Base-by-base conservation (phyloP, 2,888 invertebrate species). In the Hoplodrina blanda region DNA sequence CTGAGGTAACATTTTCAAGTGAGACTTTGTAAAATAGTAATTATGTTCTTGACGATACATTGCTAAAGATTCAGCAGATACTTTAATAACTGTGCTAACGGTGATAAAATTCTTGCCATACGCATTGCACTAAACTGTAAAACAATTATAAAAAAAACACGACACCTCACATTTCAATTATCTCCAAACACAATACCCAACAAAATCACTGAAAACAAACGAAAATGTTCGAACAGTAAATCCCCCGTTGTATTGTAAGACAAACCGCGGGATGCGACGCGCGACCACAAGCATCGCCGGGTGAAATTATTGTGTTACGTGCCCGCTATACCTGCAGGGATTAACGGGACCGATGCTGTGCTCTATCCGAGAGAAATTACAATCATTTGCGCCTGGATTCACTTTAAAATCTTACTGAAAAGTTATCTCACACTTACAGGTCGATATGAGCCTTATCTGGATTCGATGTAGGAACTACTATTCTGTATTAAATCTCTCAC, bases 201-300 rank as follows among this genome's bases (percentile, higher is more conserved):
- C 55, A 67, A 66, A 62, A 73, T 49, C 50, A 59, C 56, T 59
- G 41, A 59, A 66, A 50, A 60, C 30, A 64, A 80, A 80, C 64
- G 55, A 74, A 76, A 64, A 65, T 60, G 15, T 30, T 73, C 37
- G 30, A 76, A 84, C 86, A 80, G 86, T 84, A 85, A 64, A 80
- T 69, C 56, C 63, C 57, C 84, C 84, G 86, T 85, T 84, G 75
- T 66, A 30, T 30, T 57, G 50, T 55, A 54, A 62, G 76, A 70
- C 46, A 84, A 80, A 84, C 86, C 86, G 57, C 80, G 57, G 56
- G 63, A 60, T 57, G 77, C 61, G 76, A 80, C 63, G 83, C 62
- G 73, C 84, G 53, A 85, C 84, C 84, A 66, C 84, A 84, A 76
- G 80, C 75, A 53, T 54, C 73, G 60, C 60, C 64, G 69, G 60